Conservation (phyloP, 2,888 invertebrate genomes). For the Pachycephus smyrnensis region DNA sequence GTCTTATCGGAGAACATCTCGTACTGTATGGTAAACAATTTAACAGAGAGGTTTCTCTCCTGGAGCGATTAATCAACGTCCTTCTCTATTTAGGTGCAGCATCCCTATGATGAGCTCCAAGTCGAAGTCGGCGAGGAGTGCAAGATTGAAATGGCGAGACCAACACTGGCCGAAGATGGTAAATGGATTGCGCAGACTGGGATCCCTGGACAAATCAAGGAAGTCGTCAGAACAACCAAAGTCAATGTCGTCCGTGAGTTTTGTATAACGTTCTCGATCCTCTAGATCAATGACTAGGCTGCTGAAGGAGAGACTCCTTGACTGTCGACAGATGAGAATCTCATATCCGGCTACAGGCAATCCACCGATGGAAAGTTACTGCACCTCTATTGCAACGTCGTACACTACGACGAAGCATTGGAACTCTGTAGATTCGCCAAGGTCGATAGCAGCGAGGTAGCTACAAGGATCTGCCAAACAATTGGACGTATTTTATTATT, state of each 20-base stretch:
- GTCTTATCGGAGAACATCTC: constrained; percentile 9
- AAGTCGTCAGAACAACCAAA: constrained; percentile 62
- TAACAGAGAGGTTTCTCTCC: neutral
- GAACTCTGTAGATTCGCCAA: constrained; percentile 70
- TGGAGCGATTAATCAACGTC: no score
- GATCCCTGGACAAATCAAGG: constrained; percentile 66
- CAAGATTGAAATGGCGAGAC: constrained; percentile 20
- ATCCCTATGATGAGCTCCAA: constrained; percentile 16
- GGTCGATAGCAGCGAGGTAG: constrained; percentile 7
- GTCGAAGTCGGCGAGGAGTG: constrained; percentile 19
- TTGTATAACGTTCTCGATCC: neutral
- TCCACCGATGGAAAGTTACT: constrained; percentile 57
- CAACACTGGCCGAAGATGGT: constrained; percentile 56
- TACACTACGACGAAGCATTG: constrained; percentile 65
- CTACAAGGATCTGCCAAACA: no score
- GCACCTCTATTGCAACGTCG: constrained; percentile 68
- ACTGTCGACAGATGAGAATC: constrained; percentile 63
- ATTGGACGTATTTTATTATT: no score
- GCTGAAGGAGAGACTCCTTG: neutral
- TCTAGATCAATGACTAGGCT: constrained; percentile 30
- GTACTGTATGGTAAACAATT: constrained; percentile 22
- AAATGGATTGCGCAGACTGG: constrained; percentile 68
- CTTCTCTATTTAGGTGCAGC: constrained; percentile 18
- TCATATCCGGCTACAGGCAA: constrained; percentile 66
- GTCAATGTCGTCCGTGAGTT: constrained; percentile 53